Evolutionary conservation across 2,113 vertebrate species (phyloP).

Genomic region (Oreocharis arfaki): DNA sequence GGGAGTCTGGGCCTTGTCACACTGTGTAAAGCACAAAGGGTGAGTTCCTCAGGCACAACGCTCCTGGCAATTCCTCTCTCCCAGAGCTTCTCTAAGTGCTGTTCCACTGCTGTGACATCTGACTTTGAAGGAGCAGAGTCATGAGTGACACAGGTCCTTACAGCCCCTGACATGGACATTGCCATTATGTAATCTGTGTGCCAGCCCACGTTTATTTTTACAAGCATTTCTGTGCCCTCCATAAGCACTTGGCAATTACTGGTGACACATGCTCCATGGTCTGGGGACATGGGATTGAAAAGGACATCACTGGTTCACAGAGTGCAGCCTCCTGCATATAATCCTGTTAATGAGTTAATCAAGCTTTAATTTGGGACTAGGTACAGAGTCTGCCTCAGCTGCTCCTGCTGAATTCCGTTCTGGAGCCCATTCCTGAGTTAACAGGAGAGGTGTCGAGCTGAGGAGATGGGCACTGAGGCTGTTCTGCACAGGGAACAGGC

Average conservation of each 20-base stretch:
- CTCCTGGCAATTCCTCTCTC: not conserved
- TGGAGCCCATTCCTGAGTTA: not conserved
- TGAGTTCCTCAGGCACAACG: not conserved
- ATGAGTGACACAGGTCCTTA: slow-evolving; percentile 32
- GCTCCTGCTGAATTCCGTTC: not conserved
- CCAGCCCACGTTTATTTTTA: slow-evolving; percentile 16
- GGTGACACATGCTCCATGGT: not conserved
- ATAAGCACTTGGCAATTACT: not conserved
- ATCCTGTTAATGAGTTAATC: not conserved
- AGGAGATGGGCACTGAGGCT: not conserved
- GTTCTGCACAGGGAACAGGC: not conserved
- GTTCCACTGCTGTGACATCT: not conserved
- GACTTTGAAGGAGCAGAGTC: not conserved
- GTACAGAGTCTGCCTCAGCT: not conserved
- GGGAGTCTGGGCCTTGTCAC: not conserved
- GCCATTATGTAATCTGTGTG: slow-evolving; percentile 2
- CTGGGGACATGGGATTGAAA: not conserved
- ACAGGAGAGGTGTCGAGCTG: not conserved
- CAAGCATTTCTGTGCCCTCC: not conserved
- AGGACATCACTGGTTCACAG: not conserved
- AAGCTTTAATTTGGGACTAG: not conserved
- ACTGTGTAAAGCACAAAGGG: not conserved
- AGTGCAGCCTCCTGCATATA: not conserved
- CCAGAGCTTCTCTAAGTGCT: not conserved
- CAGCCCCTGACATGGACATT: not conserved